Evolutionary conservation across 2,113 vertebrate species (phyloP).

Genomic region (Ariopsis seemanni): DNA sequence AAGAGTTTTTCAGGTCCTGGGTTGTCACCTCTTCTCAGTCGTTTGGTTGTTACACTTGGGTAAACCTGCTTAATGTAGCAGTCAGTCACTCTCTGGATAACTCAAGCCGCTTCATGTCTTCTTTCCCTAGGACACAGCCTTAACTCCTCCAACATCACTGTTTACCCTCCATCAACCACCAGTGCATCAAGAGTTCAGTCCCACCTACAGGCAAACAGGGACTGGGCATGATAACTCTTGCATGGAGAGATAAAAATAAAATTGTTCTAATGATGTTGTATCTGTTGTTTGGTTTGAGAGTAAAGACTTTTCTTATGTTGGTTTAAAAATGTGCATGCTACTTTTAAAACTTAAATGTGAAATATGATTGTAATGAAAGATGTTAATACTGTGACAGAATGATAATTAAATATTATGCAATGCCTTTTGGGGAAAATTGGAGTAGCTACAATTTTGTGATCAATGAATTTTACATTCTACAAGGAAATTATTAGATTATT

Average conservation of each 20-base stretch:
- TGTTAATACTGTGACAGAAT: background rate
- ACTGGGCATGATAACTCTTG: background rate
- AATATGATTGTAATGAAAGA: background rate
- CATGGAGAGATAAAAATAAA: background rate
- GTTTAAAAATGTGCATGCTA: background rate
- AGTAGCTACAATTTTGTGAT: background rate
- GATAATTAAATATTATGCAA: background rate
- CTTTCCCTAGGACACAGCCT: slow-evolving; percentile 55
- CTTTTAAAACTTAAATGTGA: background rate
- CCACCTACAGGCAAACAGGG: slow-evolving; percentile 52
- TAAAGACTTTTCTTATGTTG: background rate
- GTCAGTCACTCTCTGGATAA: slow-evolving; percentile 51
- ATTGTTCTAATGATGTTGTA: background rate
- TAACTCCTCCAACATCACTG: slow-evolving; percentile 58
- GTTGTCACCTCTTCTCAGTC: slow-evolving; percentile 44
- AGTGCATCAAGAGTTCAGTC: slow-evolving; percentile 52
- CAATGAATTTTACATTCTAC: background rate
- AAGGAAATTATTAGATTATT: background rate
- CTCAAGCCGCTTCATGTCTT: slow-evolving; percentile 56
- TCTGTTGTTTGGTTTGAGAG: background rate
- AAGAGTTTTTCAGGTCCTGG: slow-evolving; percentile 48
- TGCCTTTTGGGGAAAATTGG: background rate
- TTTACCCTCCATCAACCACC: slow-evolving; percentile 56
- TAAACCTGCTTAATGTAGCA: slow-evolving; percentile 50
- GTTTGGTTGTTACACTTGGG: slow-evolving; percentile 52